Conservation (phyloP, 2,797 vertebrate genomes). For the Picus viridis region DNA sequence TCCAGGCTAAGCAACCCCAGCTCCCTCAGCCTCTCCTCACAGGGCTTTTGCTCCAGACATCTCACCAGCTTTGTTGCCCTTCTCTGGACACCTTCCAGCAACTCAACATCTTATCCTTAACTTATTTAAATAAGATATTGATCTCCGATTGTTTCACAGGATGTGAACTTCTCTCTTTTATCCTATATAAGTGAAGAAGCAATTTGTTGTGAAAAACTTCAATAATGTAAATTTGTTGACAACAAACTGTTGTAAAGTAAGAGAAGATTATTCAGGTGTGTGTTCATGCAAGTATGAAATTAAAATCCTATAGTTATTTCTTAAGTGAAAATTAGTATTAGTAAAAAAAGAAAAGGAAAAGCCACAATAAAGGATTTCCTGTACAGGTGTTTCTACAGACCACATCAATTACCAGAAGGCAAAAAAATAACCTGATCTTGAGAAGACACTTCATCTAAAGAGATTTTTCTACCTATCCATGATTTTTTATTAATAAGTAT, state of each 20-base stretch:
- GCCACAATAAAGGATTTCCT: neutral
- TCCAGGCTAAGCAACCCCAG: too few species aligned
- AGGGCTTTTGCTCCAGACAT: too few species aligned
- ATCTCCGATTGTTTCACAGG: neutral
- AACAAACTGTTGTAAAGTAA: neutral
- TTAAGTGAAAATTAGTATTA: neutral
- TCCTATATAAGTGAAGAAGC: neutral
- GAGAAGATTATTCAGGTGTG: neutral
- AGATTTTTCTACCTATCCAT: neutral
- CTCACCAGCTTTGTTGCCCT: too few species aligned
- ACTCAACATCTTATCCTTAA: neutral
- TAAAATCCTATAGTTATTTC: neutral
- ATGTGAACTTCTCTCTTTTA: neutral
- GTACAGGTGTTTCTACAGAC: neutral
- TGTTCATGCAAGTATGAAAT: neutral
- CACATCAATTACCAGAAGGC: neutral
- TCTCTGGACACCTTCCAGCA: too few species aligned
- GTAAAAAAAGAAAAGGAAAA: neutral
- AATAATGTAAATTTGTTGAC: neutral
- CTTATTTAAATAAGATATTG: neutral
- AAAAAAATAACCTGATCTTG: too few species aligned
- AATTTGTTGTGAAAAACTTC: neutral
- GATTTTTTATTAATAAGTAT: neutral
- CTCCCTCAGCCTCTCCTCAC: too few species aligned
- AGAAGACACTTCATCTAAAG: neutral